These are phyloP conservation scores for Octonoba sinensis DNA, from an alignment of 2,888 invertebrate species.

Conservation along the genomic window DNA sequence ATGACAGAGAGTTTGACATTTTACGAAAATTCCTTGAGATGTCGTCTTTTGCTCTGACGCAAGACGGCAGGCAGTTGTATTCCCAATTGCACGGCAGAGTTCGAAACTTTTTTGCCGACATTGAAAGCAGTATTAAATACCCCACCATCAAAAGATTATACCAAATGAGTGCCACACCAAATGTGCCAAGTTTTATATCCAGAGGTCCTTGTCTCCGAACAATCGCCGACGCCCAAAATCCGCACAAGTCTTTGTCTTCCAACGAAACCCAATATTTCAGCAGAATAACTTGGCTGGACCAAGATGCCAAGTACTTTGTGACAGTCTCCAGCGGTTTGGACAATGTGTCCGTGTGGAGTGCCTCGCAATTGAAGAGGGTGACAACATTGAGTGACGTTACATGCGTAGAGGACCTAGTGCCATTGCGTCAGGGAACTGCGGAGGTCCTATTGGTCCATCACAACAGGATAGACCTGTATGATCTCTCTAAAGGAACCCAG, in stretches of 20 bases:
- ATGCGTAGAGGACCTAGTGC: conserved; percentile 76
- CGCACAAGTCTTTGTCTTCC: conserved; percentile 15
- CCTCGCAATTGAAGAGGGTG: conserved; percentile 12
- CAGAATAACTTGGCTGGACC: conserved; percentile 26
- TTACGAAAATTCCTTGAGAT: conserved; percentile 80
- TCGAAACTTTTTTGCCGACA: conserved; percentile 69
- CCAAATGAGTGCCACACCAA: conserved; percentile 67
- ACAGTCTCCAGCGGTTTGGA: conserved; percentile 25
- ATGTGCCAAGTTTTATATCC: conserved; percentile 77
- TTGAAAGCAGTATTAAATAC: conserved; percentile 65
- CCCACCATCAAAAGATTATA: conserved; percentile 49
- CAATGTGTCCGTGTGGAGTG: conserved; percentile 38
- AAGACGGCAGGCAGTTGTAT: conserved; percentile 86
- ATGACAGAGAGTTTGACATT: conserved; percentile 74
- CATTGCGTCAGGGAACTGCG: conserved; percentile 76
- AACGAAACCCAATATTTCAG: conserved; percentile 17
- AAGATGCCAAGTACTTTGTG: conserved; percentile 8
- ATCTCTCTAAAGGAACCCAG: conserved; percentile 81
- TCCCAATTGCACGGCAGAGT: conserved; percentile 77
- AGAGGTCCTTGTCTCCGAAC: conserved; percentile 71
- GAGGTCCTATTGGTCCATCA: conserved; percentile 85
- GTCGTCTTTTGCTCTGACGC: conserved; percentile 81
- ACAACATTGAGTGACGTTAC: background rate
- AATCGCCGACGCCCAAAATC: conserved; percentile 35
- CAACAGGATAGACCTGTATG: conserved; percentile 83